Percentiles rank a stretch among this genome's conserved stretches.
phyloP scores from a whole-genome alignment of 1,140 invertebrate species.

The Druon quercuslanigerum region DNA sequence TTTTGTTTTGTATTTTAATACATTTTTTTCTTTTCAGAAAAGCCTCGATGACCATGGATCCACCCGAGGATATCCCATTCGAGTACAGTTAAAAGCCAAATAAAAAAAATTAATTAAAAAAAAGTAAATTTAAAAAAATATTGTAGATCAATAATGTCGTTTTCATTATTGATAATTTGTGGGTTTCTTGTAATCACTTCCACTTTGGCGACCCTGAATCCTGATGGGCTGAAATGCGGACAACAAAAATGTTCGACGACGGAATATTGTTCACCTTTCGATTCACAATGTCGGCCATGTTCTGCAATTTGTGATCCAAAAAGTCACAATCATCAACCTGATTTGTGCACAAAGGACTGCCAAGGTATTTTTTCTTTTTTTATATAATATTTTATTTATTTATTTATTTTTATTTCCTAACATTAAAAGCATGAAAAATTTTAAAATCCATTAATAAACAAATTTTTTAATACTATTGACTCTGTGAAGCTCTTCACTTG shows the following conservation, averaged over 20 bases:
- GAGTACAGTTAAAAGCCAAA: conserved; percentile 43
- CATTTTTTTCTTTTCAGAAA: conserved; percentile 32
- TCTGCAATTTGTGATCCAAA: conserved; percentile 71
- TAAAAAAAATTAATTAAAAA: conserved; percentile 9
- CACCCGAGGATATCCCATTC: conserved; percentile 46
- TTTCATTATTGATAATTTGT: conserved; percentile 12
- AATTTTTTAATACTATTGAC: too few relatives aligned
- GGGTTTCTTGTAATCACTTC: conserved; percentile 35
- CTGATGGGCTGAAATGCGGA: conserved; percentile 73
- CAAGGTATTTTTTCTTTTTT: conserved; percentile 67
- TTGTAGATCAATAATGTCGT: conserved; percentile 6
- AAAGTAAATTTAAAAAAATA: not conserved
- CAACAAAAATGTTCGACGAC: conserved; percentile 71
- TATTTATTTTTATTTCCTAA: too few relatives aligned
- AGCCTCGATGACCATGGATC: conserved; percentile 50
- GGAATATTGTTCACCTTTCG: conserved; percentile 77
- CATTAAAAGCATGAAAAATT: too few relatives aligned
- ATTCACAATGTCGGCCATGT: conserved; percentile 75
- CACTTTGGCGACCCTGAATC: conserved; percentile 63
- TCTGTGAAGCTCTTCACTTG: too few relatives aligned
- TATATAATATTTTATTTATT: too few relatives aligned
- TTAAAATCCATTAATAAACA: too few relatives aligned
- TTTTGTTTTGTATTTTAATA: not conserved
- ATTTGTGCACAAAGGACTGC: conserved; percentile 75
- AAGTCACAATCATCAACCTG: conserved; percentile 74